Conservation (phyloP, 2,113 vertebrate species). For the Oncorhynchus kisutch region DNA sequence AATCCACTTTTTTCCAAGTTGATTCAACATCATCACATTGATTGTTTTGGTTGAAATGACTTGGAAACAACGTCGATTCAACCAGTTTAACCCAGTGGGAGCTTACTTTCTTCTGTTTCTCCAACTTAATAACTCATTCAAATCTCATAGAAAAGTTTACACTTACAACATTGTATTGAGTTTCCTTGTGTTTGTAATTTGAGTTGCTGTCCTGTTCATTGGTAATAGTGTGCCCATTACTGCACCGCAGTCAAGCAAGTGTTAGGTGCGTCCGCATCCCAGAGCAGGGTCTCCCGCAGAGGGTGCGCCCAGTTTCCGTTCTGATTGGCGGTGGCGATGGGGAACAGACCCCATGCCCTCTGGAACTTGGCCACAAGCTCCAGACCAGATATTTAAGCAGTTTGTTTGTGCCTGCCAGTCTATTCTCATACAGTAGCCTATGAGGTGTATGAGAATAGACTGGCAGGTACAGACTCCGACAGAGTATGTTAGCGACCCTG, state of each 20-base stretch:
- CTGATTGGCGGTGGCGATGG: conserved; percentile 31
- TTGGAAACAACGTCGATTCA: no score
- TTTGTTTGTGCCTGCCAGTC: conserved; percentile 41
- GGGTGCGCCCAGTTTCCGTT: not conserved
- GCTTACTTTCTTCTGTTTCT: not conserved
- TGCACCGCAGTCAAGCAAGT: not conserved
- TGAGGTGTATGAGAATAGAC: not conserved
- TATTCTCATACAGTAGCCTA: conserved; percentile 12
- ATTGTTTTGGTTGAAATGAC: no score
- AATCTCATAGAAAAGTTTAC: not conserved
- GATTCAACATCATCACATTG: no score
- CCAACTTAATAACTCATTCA: not conserved
- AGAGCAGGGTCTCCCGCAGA: no score
- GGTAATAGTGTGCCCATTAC: not conserved
- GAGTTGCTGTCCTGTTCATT: conserved; percentile 47
- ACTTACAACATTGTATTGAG: conserved; percentile 44
- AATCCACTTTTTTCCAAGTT: no score
- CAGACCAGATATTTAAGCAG: conserved; percentile 72
- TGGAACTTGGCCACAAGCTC: conserved; percentile 88
- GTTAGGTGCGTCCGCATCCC: not conserved
- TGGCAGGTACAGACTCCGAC: not conserved
- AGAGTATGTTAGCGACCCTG: no score
- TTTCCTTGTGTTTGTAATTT: conserved; percentile 33
- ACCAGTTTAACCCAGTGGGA: no score
- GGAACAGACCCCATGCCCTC: conserved; percentile 83